Evolutionary conservation across 2,113 vertebrate species (phyloP), one percentile per base, ranked within the genome.

Genomic region (Odocoileus hemionus): DNA sequence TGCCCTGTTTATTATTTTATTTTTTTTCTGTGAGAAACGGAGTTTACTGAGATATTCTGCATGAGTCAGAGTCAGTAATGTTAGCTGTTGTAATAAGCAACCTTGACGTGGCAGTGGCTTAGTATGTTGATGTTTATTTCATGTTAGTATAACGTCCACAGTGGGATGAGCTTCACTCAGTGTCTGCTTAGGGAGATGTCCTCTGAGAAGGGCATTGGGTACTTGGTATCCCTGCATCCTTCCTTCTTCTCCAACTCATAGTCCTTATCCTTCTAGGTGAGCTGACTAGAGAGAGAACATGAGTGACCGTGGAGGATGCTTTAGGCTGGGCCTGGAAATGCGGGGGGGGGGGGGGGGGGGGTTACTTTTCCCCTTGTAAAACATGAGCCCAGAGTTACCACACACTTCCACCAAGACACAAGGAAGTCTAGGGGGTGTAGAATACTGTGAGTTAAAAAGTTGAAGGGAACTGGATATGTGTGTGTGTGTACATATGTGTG

Each of bases 141-240:
- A 43, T 61, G 1, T 86, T 76, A 80, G 23, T 2, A 5, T 11
- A 79, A 95, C 94, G 33, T 55, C 12, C 17, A 28, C 86, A 82
- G 50, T 15, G 1, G 2, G 12, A 26, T 28, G 7, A 54, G 0
- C 39, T 9, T 55, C 21, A 23, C 4, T 14, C n/a, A 33, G 1
- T 14, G 7, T 19, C 12, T 76, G 12, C 23, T 76, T 14, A 43
- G 36, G 36, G 70, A 4, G 12, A 6, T 7, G 6, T 83, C 60
- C 19, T n/a, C 8, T 14, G 76, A 76, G n/a, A 54, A 30, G 17
- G 25, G 3, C 5, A 0, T 36, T 45, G 70, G 45, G 4, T 74
- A 57, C 64, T 21, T 61, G n/a, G 2, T 54, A 23, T 78, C 15
- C 25, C 36, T 67, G 39, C 30, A 19, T 82, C 45, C 1, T 80